A percentile compares a stretch with the other conserved stretches of the same genome.
phyloP scores from a whole-genome alignment of 2,113 vertebrate genomes.

The Phyllopteryx taeniolatus region DNA sequence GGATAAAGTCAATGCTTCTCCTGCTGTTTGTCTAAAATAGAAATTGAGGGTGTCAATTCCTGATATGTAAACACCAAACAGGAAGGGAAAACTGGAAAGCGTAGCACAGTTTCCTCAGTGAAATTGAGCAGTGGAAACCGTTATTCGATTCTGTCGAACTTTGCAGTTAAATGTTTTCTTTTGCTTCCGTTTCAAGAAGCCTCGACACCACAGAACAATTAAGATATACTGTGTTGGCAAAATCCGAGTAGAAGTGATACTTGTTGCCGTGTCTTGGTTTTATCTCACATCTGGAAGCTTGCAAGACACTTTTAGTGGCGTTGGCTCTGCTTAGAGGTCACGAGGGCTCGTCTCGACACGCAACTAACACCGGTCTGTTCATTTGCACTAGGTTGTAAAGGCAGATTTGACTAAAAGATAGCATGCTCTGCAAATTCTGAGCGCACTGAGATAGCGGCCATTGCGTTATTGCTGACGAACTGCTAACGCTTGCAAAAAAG shows the following conservation, averaged over 20 bases:
- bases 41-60: background rate
- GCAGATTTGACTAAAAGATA: conserved; percentile 25
- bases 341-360: background rate
- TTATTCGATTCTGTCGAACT: background rate
- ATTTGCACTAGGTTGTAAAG: background rate
- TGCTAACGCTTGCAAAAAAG: background rate
- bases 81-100: background rate
- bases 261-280: conserved; percentile 2
- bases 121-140: background rate
- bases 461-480: background rate
- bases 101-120: background rate
- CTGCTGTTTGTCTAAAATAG: background rate
- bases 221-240: conserved; percentile 29
- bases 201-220: conserved; percentile 26
- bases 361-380: conserved; percentile 1
- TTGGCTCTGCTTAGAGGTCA: conserved; percentile 39
- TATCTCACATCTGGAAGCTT: conserved; percentile 17
- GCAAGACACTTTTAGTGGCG: conserved; percentile 20
- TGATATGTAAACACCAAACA: conserved; percentile 2
- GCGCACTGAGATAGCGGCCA: background rate
- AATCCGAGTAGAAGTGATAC: background rate
- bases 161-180: conserved; percentile 19
- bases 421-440: background rate
- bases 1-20: conserved; percentile 8
- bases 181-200: conserved; percentile 13